These are phyloP conservation scores for Samia ricini DNA, from an alignment of 1,140 invertebrate genomes.

Conservation along the genomic window DNA sequence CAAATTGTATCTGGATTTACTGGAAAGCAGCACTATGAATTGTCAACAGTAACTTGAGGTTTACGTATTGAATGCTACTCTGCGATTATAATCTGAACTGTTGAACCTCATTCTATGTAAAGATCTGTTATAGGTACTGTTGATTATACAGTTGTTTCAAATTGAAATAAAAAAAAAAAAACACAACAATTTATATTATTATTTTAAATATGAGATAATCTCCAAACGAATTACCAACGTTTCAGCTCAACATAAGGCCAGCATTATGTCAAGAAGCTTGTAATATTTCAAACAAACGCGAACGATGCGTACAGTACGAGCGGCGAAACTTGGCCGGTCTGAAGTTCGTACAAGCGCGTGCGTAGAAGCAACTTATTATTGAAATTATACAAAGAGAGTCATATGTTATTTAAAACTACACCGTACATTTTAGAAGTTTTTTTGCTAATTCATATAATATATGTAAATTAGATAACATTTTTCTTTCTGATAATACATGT, in stretches of 20 bases:
- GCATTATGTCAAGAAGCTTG: not conserved
- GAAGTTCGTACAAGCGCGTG: too few species aligned
- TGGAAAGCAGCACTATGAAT: slow-evolving; percentile 22
- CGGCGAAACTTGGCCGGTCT: too few species aligned
- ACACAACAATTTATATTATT: too few species aligned
- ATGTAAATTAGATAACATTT: too few species aligned
- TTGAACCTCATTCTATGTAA: not conserved
- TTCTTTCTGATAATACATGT: too few species aligned
- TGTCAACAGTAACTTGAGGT: slow-evolving; percentile 27
- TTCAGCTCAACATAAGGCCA: not conserved
- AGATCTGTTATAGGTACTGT: not conserved
- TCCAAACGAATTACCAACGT: not conserved
- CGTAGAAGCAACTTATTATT: too few species aligned
- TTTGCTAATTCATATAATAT: too few species aligned
- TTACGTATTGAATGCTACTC: slow-evolving; percentile 28
- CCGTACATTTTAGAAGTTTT: too few species aligned
- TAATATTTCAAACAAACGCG: not conserved
- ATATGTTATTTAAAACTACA: too few species aligned
- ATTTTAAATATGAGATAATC: not conserved
- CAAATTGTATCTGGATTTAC: slow-evolving; percentile 6
- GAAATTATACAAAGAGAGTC: too few species aligned
- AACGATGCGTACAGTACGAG: not conserved
- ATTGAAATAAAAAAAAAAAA: too few species aligned
- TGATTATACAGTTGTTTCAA: not conserved
- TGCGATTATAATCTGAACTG: slow-evolving; percentile 14